phyloP scores from a whole-genome alignment of 2,113 vertebrate genomes.

The Naja naja region DNA sequence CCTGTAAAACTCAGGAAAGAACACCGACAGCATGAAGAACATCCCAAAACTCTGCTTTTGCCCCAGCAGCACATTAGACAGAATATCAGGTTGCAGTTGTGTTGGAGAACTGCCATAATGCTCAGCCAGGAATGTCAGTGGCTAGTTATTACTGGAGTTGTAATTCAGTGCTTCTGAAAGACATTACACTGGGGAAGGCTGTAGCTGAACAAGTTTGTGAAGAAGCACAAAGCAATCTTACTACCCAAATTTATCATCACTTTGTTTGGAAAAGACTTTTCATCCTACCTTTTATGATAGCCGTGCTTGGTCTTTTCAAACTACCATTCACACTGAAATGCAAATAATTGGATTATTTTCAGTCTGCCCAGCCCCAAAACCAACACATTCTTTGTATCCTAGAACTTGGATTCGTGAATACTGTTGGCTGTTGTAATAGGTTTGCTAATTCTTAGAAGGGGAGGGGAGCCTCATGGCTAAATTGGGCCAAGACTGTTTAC shows the following conservation, averaged over 20 bases:
- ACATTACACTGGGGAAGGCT: neutral
- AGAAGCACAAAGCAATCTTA: neutral
- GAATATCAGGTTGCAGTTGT: neutral
- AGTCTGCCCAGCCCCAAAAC: neutral
- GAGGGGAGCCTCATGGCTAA: neutral
- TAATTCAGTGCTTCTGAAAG: neutral
- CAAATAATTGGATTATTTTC: neutral
- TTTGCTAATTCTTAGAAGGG: neutral
- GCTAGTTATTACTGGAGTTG: neutral
- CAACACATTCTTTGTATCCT: neutral
- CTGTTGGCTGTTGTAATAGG: neutral
- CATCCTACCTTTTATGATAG: neutral
- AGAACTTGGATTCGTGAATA: neutral
- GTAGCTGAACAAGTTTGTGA: neutral
- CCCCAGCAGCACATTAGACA: neutral
- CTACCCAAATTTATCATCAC: neutral
- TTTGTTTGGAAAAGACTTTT: neutral
- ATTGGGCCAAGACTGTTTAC: neutral
- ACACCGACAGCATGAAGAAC: neutral
- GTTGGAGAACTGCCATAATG: neutral
- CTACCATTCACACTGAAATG: neutral
- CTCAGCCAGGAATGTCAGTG: neutral
- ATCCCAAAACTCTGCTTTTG: neutral
- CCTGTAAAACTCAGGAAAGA: neutral
- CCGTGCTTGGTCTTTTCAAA: neutral